A percentile compares a stretch with the other conserved stretches of the same genome.
These are phyloP conservation scores for Gerris lacustris DNA, from an alignment of 2,888 invertebrate species.

Conservation along the genomic window DNA sequence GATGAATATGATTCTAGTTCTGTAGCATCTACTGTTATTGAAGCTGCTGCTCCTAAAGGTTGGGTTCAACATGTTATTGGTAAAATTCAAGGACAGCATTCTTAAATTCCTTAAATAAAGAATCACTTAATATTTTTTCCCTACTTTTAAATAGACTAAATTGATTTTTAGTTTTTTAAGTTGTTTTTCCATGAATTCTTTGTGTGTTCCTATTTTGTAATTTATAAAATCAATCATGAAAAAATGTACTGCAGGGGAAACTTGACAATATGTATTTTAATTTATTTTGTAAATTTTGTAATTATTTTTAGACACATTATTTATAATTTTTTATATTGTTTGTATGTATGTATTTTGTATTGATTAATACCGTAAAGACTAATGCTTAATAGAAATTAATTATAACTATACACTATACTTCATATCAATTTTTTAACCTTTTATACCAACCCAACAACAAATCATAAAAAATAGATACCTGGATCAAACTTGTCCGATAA, in stretches of 20 bases:
- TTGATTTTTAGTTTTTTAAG: not conserved
- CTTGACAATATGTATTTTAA: constrained; percentile 2
- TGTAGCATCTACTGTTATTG: constrained; percentile 36
- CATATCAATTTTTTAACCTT: not conserved
- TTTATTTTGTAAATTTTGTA: not conserved
- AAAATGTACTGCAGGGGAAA: not conserved
- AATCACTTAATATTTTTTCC: no score
- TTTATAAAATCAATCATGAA: not conserved
- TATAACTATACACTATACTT: not conserved
- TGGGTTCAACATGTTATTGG: constrained; percentile 58
- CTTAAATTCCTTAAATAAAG: not conserved
- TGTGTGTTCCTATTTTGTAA: not conserved
- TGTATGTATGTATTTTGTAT: constrained; percentile 5
- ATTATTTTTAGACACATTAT: not conserved
- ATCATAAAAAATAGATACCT: no score
- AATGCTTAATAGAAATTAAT: not conserved
- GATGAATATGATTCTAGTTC: constrained; percentile 38
- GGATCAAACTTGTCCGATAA: no score
- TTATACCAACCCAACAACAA: no score
- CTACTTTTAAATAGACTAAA: no score
- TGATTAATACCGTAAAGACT: constrained; percentile 1
- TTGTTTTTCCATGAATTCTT: not conserved
- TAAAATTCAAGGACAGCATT: constrained; percentile 28
- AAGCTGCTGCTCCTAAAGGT: constrained; percentile 41
- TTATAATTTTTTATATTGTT: not conserved